phyloP scores from a whole-genome alignment of 1,140 invertebrate species.

The Phthorimaea operculella region DNA sequence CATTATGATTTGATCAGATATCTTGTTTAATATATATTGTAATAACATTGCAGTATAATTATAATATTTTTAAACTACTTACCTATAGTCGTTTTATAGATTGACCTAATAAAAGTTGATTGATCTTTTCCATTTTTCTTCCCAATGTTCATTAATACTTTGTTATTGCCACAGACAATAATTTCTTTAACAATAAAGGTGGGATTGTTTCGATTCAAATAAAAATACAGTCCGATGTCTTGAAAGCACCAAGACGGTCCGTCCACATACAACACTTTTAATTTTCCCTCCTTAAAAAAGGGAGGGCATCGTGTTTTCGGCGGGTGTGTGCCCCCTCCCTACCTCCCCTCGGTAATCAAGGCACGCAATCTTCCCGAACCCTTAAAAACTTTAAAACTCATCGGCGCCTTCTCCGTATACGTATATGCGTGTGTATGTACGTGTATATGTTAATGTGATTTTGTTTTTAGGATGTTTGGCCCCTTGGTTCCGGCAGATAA shows the following conservation, averaged over 20 bases:
- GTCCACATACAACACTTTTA: conserved; percentile 49
- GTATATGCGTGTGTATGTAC: conserved; percentile 25
- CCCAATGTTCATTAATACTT: no score
- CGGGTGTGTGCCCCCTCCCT: conserved; percentile 19
- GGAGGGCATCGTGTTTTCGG: conserved; percentile 48
- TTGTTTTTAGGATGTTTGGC: conserved; percentile 10
- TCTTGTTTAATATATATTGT: no score
- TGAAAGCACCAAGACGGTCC: conserved; percentile 46
- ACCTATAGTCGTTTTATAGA: no score
- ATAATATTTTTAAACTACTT: no score
- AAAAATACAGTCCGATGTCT: no score
- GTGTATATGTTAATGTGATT: conserved; percentile 23
- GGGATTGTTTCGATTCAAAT: no score
- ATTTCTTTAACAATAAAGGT: no score
- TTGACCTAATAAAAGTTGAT: no score
- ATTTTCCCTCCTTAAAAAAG: conserved; percentile 67
- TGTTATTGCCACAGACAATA: no score
- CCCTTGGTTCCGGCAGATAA: not conserved
- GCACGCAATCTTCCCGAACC: conserved; percentile 66
- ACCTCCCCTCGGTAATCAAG: conserved; percentile 56
- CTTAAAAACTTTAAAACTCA: conserved; percentile 68
- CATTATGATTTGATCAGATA: no score
- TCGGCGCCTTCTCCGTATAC: conserved; percentile 39
- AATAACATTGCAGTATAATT: no score
- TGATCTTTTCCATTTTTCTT: no score